Percentiles rank a stretch among this genome's conserved stretches.
Conservation (phyloP, 2,888 invertebrate species). For the Torymus aiolomorphi region DNA sequence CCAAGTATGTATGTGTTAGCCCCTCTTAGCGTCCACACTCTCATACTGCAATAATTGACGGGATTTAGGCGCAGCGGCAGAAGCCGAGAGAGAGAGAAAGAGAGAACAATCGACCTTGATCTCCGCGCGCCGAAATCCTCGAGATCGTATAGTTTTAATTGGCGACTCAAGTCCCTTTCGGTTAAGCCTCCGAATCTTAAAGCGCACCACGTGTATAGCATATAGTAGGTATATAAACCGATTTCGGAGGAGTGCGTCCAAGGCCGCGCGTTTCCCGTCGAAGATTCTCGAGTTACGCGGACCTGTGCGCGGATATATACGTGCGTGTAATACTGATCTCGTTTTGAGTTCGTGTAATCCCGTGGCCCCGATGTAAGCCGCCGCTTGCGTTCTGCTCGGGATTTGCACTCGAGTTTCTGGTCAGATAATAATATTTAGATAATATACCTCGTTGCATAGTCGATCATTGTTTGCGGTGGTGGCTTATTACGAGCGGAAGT, state of each 20-base stretch:
- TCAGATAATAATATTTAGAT: too few relatives aligned
- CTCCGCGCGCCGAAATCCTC: not conserved
- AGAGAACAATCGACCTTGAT: slow-evolving; percentile 2
- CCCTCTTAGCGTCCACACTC: too few relatives aligned
- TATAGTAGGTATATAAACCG: slow-evolving; percentile 11
- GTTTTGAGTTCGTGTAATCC: too few relatives aligned
- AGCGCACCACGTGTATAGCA: not conserved
- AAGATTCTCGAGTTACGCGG: not conserved
- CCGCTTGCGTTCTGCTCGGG: too few relatives aligned
- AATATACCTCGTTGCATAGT: too few relatives aligned
- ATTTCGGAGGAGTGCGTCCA: not conserved
- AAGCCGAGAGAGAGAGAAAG: not conserved
- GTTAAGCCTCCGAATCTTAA: slow-evolving; percentile 10
- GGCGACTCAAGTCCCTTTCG: slow-evolving; percentile 3
- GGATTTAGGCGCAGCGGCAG: not conserved
- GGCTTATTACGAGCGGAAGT: too few relatives aligned
- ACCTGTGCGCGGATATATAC: too few relatives aligned
- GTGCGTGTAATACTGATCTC: too few relatives aligned
- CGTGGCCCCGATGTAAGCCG: too few relatives aligned
- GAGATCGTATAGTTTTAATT: slow-evolving; percentile 9
- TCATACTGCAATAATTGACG: not conserved
- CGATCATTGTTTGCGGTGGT: too few relatives aligned
- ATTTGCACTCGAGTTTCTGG: too few relatives aligned
- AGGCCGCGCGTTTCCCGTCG: not conserved
- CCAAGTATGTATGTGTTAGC: too few relatives aligned